phyloP scores from a whole-genome alignment of 2,113 vertebrate genomes.

The Pedetes capensis region DNA sequence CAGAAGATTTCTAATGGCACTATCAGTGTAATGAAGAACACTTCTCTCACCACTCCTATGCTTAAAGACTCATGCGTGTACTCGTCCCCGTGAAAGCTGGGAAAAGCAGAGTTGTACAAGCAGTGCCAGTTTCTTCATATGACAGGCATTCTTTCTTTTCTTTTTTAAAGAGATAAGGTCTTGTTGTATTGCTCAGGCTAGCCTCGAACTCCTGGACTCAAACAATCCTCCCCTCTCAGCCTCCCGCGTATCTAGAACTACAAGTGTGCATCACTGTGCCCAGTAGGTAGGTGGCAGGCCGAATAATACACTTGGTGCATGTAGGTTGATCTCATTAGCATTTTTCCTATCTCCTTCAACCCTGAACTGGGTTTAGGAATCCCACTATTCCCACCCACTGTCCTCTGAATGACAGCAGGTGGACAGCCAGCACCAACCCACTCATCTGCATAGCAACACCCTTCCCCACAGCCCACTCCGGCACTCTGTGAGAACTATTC shows the following conservation, averaged over 20 bases:
- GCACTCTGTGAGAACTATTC: neutral
- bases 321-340: too few relatives aligned
- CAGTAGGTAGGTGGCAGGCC: neutral
- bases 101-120: neutral
- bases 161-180: too few relatives aligned
- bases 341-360: neutral
- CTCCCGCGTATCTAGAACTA: too few relatives aligned
- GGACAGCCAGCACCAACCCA: too few relatives aligned
- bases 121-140: neutral
- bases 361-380: neutral
- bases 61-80: too few relatives aligned
- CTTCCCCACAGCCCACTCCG: neutral
- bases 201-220: too few relatives aligned
- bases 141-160: too few relatives aligned
- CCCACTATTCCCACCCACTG: neutral
- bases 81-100: neutral
- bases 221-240: too few relatives aligned
- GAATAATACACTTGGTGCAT: neutral
- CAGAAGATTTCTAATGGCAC: neutral
- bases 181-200: too few relatives aligned
- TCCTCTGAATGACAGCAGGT: neutral
- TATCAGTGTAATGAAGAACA: too few relatives aligned
- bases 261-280: too few relatives aligned
- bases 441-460: accelerated
- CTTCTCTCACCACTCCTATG: too few relatives aligned